Base-by-base conservation (phyloP, 2,888 invertebrate species). In the Xestia c-nigrum region DNA sequence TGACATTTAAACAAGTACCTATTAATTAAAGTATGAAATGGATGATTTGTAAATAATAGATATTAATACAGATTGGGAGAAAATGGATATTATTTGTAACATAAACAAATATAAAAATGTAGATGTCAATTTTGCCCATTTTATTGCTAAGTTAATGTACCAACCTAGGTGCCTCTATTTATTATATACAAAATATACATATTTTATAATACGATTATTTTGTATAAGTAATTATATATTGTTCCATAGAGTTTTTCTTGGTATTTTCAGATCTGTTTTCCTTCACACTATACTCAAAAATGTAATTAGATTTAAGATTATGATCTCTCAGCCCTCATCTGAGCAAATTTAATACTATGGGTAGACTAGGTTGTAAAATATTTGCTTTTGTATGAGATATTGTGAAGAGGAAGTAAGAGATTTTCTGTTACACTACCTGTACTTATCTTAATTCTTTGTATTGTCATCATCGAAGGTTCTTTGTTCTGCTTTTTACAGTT, bases 11-110 rank as follows among this genome's bases (percentile, higher is more conserved):
- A 76, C 73, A 87, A 86, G 87, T 90, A n/a, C n/a, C n/a, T n/a
- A 91, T 86, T 87, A 87, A 52, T 80, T 66, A 83, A 89, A 87
- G 76, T 90, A 87, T 87, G 89, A 52, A 74, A 78, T 68, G 66
- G 12, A 85, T 43, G 80, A 78, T 73, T 64, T 93, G 93, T 93
- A 93, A 89, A 92, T 92, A 91, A 87, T 90, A 90, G 85, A 57
- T 80, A 73, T 67, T 65, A 63, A 12, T 47, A 61, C 12, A n/a
- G 77, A 63, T n/a, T 85, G 74, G 69, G 69, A 79, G 19, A 10
- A 61, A 38, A 38, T 59, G 59, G 16, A 74, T 67, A 77, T 79
- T 84, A 69, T 87, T 50, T 83, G n/a, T 74, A 66, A 73, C 69
- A 50, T 72, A 66, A 68, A 50, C 21, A 59, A 59, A 64, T 47